A percentile compares a stretch with the other conserved stretches of the same genome.
These are phyloP conservation scores for Pseudorhiza aurosa DNA, from an alignment of 30 jellyfish, hydroid and myxozoan genomes.

Conservation along the genomic window DNA sequence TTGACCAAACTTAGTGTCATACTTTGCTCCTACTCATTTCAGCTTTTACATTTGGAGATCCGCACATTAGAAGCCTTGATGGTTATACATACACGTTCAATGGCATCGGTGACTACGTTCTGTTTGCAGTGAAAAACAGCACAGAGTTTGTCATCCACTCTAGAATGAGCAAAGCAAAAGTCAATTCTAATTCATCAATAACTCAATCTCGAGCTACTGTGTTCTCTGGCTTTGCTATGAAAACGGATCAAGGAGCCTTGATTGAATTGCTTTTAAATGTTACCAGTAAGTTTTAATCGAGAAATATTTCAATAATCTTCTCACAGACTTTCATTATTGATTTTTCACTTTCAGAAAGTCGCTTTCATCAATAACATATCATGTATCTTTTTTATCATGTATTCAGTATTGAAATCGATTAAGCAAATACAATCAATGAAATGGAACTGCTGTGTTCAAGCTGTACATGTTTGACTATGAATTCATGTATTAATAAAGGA, in stretches of 20 bases:
- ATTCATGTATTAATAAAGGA: too few relatives aligned
- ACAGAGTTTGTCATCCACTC: constrained; percentile 51
- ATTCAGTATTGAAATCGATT: too few relatives aligned
- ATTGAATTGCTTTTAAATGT: constrained; percentile 58
- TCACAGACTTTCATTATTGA: too few relatives aligned
- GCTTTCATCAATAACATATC: too few relatives aligned
- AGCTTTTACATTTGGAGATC: constrained; percentile 75
- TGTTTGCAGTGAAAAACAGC: constrained; percentile 49
- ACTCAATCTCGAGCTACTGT: constrained; percentile 71
- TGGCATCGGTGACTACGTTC: constrained; percentile 75
- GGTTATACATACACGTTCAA: constrained; percentile 70
- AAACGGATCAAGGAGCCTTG: constrained; percentile 50
- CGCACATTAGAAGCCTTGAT: constrained; percentile 65
- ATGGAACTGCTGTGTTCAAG: too few relatives aligned
- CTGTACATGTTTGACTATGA: too few relatives aligned
- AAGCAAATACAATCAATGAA: too few relatives aligned
- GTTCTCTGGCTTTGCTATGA: constrained; percentile 70
- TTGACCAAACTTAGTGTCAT: too few relatives aligned
- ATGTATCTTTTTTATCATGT: too few relatives aligned
- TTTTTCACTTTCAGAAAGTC: too few relatives aligned
- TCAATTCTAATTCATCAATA: constrained; percentile 11
- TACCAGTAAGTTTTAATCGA: constrained; percentile 56
- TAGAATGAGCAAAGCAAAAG: constrained; percentile 65
- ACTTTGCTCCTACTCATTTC: neutral
- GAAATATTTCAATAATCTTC: too few relatives aligned